Evolutionary conservation across 2,797 vertebrate species (phyloP), one percentile per base, ranked within the genome.

Genomic region (Girardinus metallicus): DNA sequence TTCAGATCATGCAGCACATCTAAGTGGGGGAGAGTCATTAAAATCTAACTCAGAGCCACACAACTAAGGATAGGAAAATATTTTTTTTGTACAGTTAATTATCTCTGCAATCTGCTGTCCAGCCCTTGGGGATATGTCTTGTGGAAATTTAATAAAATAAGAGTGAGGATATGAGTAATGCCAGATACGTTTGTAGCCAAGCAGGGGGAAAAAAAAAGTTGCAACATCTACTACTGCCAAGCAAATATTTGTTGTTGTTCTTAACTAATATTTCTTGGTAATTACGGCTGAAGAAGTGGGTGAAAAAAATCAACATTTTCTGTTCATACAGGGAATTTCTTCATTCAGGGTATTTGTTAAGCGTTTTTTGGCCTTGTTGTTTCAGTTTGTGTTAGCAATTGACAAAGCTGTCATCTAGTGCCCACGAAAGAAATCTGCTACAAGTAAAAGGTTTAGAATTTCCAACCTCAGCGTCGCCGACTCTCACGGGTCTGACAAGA

Each of bases 21-120:
- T 64, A 7, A 64, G 31, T 36, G 15, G 21, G 36, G 39, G 5
- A 70, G 64, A 68, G 36, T 70, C 39, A 55, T 81, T 70, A 70
- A 70, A 70, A 70, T 70, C 66, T 70, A 70, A 43, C 39, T 70
- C 66, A 70, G 39, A 70, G 66, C 66, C 66, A 70, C 23, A 70
- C 4, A 70, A 43, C 36, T 23, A 26, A 26, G 39, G 11, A 43
- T 43, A 43, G 64, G 39, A 70, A 70, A 43, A 43, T 11, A 2
- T 26, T 43, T 43, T 26, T 70, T 41, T 39, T 23, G 39, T 6
- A 70, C 21, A 13, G 66, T 70, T 70, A 70, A 70, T 70, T 70
- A 70, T 43, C 39, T 43, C 66, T 70, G 66, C 21, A 70, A 70
- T 70, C 66, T 70, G 36, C 39, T 70, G 11, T 13, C 11, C 21